Conservation (phyloP, 2,113 vertebrate genomes). For the Sapayoa aenigma region DNA sequence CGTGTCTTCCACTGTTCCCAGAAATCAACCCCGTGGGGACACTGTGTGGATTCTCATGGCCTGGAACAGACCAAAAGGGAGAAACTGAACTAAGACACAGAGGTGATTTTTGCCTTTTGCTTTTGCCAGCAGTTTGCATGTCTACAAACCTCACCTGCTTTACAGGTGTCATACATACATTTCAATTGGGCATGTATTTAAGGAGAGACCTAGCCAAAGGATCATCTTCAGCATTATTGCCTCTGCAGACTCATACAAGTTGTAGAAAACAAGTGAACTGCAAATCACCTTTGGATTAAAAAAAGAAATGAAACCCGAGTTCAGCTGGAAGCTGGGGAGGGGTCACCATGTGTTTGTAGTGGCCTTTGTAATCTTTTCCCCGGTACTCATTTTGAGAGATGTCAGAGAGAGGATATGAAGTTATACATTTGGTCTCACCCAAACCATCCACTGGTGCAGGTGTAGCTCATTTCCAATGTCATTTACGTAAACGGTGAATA, state of each 20-base stretch:
- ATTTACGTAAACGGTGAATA: background rate
- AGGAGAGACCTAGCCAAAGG: background rate
- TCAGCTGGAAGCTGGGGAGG: background rate
- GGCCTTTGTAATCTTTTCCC: background rate
- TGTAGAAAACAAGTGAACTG: background rate
- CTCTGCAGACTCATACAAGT: background rate
- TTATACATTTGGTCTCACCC: background rate
- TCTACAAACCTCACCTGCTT: background rate
- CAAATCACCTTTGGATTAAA: background rate
- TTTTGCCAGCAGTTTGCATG: background rate
- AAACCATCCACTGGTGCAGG: background rate
- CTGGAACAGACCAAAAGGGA: background rate
- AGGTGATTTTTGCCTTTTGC: background rate
- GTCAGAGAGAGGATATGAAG: background rate
- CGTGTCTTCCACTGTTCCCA: background rate
- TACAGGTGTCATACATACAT: too few relatives aligned
- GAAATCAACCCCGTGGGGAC: background rate
- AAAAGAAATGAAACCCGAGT: background rate
- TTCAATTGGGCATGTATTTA: background rate
- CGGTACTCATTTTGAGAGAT: background rate
- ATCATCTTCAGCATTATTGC: background rate
- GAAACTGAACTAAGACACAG: background rate
- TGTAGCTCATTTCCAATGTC: background rate
- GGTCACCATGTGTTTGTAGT: background rate
- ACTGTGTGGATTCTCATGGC: background rate